A percentile compares a stretch with the other conserved stretches of the same genome.
These are phyloP conservation scores for Nanorana parkeri DNA, from an alignment of 2,113 vertebrate genomes.

Conservation along the genomic window DNA sequence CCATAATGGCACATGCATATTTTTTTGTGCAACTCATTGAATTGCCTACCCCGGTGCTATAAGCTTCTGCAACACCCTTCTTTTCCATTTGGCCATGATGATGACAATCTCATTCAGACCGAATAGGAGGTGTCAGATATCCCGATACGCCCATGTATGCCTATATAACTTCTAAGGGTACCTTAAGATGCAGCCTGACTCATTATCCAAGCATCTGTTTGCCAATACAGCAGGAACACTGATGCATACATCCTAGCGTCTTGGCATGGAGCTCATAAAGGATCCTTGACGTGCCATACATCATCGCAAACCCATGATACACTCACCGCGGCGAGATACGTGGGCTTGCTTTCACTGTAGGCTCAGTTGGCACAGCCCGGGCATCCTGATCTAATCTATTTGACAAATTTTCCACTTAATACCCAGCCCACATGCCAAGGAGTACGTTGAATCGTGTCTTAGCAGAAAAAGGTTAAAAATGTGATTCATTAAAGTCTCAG, in stretches of 20 bases:
- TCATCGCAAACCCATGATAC: conserved; percentile 20
- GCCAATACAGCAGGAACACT: neutral
- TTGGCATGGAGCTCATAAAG: conserved; percentile 6
- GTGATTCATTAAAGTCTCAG: conserved; percentile 61
- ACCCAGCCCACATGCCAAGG: conserved; percentile 15
- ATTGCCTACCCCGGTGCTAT: no score
- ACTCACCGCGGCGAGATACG: neutral
- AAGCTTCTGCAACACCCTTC: no score
- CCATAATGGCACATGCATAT: no score
- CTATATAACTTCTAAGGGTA: no score
- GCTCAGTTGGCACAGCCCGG: conserved; percentile 23
- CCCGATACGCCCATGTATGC: no score
- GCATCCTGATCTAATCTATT: conserved; percentile 50
- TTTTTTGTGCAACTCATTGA: no score
- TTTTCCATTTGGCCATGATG: no score
- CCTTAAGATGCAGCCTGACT: neutral
- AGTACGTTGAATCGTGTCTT: conserved; percentile 48
- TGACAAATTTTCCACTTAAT: conserved; percentile 22
- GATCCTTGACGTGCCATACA: neutral
- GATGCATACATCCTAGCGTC: neutral
- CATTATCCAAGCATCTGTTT: neutral
- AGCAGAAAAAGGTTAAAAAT: conserved; percentile 59
- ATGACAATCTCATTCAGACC: no score
- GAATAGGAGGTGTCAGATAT: no score
- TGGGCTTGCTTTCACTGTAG: conserved; percentile 27